phyloP scores from a whole-genome alignment of 2,888 invertebrate genomes.

The Drosophila prolongata region DNA sequence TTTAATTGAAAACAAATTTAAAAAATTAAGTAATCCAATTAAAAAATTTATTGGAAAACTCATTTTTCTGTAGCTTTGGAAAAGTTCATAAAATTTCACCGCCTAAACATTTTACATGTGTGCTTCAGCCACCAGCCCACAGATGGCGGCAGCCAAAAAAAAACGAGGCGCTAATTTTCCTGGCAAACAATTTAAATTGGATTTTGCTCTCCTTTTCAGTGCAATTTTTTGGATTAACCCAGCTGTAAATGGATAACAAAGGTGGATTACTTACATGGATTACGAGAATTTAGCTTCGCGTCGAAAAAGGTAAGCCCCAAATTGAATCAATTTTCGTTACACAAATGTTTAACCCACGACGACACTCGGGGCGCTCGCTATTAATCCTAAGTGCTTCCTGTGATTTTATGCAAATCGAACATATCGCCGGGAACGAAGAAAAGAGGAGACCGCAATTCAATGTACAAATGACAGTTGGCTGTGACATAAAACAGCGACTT shows the following conservation, averaged over 20 bases:
- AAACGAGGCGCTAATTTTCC: conserved; percentile 9
- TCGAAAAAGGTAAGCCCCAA: conserved; percentile 34
- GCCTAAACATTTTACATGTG: conserved; percentile 17
- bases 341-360: conserved; percentile 54
- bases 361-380: conserved; percentile 53
- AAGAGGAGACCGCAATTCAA: conserved; percentile 58
- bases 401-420: conserved; percentile 79
- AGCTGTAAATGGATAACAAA: conserved; percentile 39
- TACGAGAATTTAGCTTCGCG: conserved; percentile 15
- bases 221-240: conserved; percentile 38
- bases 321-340: conserved; percentile 36
- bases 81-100: neutral
- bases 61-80: too few species aligned
- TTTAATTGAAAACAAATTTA: too few species aligned
- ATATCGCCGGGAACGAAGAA: conserved; percentile 60
- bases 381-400: conserved; percentile 80
- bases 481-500: conserved; percentile 81
- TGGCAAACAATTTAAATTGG: neutral
- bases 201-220: neutral
- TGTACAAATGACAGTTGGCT: conserved; percentile 82
- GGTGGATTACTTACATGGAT: conserved; percentile 36
- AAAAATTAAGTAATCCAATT: too few species aligned
- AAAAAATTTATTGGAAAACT: too few species aligned
- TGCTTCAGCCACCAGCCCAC: conserved; percentile 9
- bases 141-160: conserved; percentile 17